These are phyloP conservation scores for Onychomys leucogaster DNA, from an alignment of 2,797 vertebrate genomes.

Conservation along the genomic window DNA sequence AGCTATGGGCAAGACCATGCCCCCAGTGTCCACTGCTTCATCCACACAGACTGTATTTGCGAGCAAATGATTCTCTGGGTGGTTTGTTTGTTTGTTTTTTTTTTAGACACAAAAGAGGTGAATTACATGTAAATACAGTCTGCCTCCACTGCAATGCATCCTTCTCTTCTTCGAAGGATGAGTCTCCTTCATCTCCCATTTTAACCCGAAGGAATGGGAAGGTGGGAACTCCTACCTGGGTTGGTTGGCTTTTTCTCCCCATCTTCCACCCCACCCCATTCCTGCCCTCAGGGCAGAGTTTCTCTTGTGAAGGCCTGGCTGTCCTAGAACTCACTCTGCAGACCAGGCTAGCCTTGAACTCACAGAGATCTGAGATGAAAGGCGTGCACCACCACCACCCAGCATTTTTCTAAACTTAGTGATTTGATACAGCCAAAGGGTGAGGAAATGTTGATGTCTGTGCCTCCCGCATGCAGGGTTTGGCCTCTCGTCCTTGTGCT, in stretches of 20 bases:
- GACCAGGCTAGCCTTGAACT: neutral
- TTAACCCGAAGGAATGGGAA: conserved; percentile 2
- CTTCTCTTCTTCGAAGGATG: conserved; percentile 20
- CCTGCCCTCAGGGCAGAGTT: neutral
- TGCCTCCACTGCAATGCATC: conserved; percentile 26
- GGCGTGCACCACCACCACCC: neutral
- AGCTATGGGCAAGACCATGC: conserved; percentile 86
- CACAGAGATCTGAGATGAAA: neutral
- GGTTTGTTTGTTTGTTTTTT: no score
- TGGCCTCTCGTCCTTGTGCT: neutral
- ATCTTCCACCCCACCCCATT: neutral
- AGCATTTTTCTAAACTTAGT: neutral
- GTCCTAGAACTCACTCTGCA: neutral
- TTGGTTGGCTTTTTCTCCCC: neutral
- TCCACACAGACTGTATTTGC: conserved; percentile 88
- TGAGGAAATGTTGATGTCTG: neutral
- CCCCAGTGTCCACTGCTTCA: conserved; percentile 83
- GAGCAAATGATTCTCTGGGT: conserved; percentile 89
- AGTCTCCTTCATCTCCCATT: neutral
- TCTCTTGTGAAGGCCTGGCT: neutral
- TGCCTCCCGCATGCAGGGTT: neutral
- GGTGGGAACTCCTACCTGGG: neutral
- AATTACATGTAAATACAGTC: conserved; percentile 67
- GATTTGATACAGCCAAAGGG: neutral
- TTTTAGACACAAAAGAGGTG: conserved; percentile 83